These are phyloP conservation scores for Selenia dentaria DNA, from an alignment of 2,888 invertebrate genomes.

Conservation along the genomic window DNA sequence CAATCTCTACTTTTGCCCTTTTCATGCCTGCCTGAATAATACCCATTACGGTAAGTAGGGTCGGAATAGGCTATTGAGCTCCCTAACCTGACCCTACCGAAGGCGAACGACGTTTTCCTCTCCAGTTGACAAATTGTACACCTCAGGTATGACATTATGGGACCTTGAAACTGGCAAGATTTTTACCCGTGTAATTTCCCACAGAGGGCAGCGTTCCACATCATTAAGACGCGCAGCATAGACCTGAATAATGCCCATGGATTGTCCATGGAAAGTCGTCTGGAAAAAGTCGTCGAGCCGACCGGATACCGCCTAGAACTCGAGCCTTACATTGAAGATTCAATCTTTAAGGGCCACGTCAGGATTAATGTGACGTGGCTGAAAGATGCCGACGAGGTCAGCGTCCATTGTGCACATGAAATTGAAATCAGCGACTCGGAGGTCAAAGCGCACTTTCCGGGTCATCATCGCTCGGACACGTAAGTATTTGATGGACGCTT, in stretches of 20 bases:
- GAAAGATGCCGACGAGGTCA: constrained; percentile 85
- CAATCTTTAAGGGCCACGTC: constrained; percentile 87
- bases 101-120: not conserved
- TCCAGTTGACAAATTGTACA: constrained; percentile 9
- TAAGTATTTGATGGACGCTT: constrained; percentile 41
- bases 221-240: constrained; percentile 84
- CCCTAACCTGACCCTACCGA: not conserved
- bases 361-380: constrained; percentile 88
- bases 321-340: constrained; percentile 87
- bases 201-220: constrained; percentile 48
- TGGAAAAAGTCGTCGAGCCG: constrained; percentile 87
- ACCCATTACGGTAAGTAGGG: constrained; percentile 18
- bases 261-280: constrained; percentile 85
- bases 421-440: constrained; percentile 83
- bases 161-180: not conserved
- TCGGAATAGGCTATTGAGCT: constrained; percentile 15
- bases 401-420: constrained; percentile 87
- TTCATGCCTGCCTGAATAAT: constrained; percentile 2
- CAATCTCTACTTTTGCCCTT: constrained; percentile 1
- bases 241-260: constrained; percentile 89
- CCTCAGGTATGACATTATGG: not conserved
- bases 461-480: constrained; percentile 40
- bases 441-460: constrained; percentile 59
- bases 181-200: not conserved
- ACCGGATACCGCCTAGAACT: constrained; percentile 87